A percentile compares a stretch with the other conserved stretches of the same genome.
phyloP scores from a whole-genome alignment of 2,797 vertebrate species.

The Selene dorsalis region DNA sequence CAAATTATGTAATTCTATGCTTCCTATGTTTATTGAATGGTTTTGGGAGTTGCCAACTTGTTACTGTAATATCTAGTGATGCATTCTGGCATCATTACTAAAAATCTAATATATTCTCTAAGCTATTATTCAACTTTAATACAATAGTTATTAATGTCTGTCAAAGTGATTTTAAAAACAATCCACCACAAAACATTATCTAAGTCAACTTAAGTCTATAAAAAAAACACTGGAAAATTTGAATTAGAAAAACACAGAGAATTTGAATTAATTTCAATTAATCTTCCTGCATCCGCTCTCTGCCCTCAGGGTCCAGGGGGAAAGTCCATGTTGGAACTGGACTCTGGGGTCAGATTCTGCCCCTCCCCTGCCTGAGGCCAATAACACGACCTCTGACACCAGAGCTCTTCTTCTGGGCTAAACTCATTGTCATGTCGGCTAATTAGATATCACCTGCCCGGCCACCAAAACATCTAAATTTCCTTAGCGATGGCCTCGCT shows the following conservation, averaged over 20 bases:
- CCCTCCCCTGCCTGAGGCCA: conserved; percentile 51
- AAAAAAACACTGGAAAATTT: background rate
- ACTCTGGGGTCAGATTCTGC: conserved; percentile 61
- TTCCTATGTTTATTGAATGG: background rate
- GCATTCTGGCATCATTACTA: background rate
- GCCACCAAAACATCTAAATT: conserved; percentile 46
- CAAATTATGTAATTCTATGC: background rate
- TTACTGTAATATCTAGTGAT: background rate
- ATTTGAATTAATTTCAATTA: background rate
- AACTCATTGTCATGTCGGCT: conserved; percentile 42
- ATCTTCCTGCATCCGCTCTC: background rate
- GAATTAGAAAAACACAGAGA: background rate
- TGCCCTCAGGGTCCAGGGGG: conserved; percentile 11
- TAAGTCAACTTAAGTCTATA: background rate
- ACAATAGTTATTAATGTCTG: background rate
- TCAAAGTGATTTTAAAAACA: background rate
- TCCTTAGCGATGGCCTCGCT: conserved; percentile 22
- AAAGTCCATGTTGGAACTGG: conserved; percentile 53
- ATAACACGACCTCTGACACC: conserved; percentile 68
- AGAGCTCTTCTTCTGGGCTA: conserved; percentile 47
- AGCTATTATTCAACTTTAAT: background rate
- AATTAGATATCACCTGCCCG: conserved; percentile 53
- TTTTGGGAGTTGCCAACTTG: background rate
- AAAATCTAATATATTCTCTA: background rate
- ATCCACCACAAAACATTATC: too few species aligned